Conservation (phyloP, 2,888 invertebrate species). For the Lycophotia porphyrea region DNA sequence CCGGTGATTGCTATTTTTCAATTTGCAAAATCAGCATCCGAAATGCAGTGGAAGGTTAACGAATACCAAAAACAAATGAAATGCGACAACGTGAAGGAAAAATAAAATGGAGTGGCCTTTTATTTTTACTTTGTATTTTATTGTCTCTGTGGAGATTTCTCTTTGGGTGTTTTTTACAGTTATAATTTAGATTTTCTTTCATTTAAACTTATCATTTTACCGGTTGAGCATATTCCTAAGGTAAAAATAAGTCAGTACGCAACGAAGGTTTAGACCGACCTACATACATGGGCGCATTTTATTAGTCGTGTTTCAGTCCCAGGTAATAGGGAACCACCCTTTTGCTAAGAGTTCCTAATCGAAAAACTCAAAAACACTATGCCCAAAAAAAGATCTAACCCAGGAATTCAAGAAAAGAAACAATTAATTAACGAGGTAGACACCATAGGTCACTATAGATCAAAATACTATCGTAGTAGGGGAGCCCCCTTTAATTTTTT, state of each 20-base stretch:
- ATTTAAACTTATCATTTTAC: neutral
- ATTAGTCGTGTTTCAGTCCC: neutral
- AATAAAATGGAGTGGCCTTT: slow-evolving; percentile 5
- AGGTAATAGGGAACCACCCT: neutral
- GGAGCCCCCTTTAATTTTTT: too few species aligned
- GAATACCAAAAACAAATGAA: slow-evolving; percentile 19
- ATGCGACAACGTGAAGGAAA: slow-evolving; percentile 5
- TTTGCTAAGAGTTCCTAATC: too few species aligned
- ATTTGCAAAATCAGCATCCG: slow-evolving; percentile 40
- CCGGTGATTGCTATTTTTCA: slow-evolving; percentile 31
- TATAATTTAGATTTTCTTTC: neutral
- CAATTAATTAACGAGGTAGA: neutral
- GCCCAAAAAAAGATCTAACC: neutral
- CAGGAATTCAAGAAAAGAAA: neutral
- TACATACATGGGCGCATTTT: neutral
- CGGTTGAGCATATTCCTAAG: neutral
- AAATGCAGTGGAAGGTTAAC: slow-evolving; percentile 22
- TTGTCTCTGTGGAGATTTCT: neutral
- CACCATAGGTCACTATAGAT: neutral
- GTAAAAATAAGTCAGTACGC: neutral
- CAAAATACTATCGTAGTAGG: too few species aligned
- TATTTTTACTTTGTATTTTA: slow-evolving; percentile 19
- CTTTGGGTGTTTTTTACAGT: neutral
- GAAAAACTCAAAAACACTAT: neutral
- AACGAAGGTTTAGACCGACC: neutral